Conservation (phyloP, 2,113 vertebrate genomes). For the Colius striatus region DNA sequence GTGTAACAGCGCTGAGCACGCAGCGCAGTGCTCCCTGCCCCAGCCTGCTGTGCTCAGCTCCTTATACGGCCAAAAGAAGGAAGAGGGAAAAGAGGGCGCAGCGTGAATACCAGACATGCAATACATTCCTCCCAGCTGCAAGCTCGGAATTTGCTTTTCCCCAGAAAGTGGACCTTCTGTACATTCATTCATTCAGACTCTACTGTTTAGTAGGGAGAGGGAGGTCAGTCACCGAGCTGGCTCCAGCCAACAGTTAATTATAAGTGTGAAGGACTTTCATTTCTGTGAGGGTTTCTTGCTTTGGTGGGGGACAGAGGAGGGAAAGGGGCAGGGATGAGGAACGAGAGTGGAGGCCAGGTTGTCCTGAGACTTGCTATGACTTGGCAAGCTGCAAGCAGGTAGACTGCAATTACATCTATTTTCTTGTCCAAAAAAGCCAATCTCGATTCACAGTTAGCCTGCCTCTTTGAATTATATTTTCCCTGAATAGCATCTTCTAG, state of each 20-base stretch:
- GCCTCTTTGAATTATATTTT: slow-evolving; percentile 16
- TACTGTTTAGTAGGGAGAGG: slow-evolving; percentile 29
- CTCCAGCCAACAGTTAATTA: neutral
- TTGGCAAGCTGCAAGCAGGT: slow-evolving; percentile 13
- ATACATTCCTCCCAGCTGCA: slow-evolving; percentile 71
- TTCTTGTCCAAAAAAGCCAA: slow-evolving; percentile 37
- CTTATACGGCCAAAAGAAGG: slow-evolving; percentile 76
- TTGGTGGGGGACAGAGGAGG: neutral
- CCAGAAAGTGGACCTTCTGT: slow-evolving; percentile 34
- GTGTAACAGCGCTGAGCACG: slow-evolving; percentile 16
- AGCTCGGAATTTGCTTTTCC: slow-evolving; percentile 11
- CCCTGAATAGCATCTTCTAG: slow-evolving; percentile 24
- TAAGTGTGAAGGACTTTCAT: slow-evolving; percentile 13
- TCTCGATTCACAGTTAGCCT: slow-evolving; percentile 18
- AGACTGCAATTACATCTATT: neutral
- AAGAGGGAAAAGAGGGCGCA: slow-evolving; percentile 25
- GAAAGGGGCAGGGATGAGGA: neutral
- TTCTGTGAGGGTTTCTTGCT: neutral
- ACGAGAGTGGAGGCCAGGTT: neutral
- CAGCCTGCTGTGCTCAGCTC: slow-evolving; percentile 51
- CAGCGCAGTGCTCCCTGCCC: slow-evolving; percentile 16
- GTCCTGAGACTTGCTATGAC: neutral
- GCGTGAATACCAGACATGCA: slow-evolving; percentile 75
- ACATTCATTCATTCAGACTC: slow-evolving; percentile 29
- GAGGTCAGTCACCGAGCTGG: slow-evolving; percentile 50